Evolutionary conservation across 2,888 invertebrate species (phyloP), one percentile per base, ranked within the genome.

Genomic region (Dioctria linearis): DNA sequence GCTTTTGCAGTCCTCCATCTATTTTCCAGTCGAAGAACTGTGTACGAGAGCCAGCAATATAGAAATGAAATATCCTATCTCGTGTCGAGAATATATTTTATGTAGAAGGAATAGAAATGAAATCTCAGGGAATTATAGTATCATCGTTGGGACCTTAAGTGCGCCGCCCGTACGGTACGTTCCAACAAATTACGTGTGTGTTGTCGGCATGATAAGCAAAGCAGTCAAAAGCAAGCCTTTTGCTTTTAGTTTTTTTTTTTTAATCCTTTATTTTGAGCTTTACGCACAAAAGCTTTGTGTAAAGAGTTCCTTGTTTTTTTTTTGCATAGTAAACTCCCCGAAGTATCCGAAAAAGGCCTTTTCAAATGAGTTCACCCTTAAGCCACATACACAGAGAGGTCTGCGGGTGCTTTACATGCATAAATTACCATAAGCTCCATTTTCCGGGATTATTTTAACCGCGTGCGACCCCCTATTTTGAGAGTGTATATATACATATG

Each of bases 361-460:
- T 6, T 11, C 43, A 3, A 40, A 42, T 59, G 59, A 59, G 43
- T 75, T 59, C 59, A 57, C 39, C 49, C 73, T 25, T 75, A 59
- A 75, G 51, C 69, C 49, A 37, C 51, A 51, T 11, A 49, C 51
- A 69, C 69, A 69, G 5, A n/a, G 65, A 69, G 37, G 43, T 13
- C 59, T 51, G 40, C 42, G 73, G 73, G 40, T 49, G 25, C 76
- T 76, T 76, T 63, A 75, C 80, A 80, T 80, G 76, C 75, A 80
- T 80, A 80, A 80, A 80, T 80, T 80, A 80, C 76, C 42, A 65
- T 80, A 80, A 80, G 80, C 80, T 80, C 80, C 75, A 80, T 80
- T 80, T 80, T 80, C 80, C 71, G 66, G 80, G 80, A 80, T 80
- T 80, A 75, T 66, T 61, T 80, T 51, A 79, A 66, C 46, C 51